phyloP scores from a whole-genome alignment of 2,888 invertebrate species.

The Shargacucullia verbasci region DNA sequence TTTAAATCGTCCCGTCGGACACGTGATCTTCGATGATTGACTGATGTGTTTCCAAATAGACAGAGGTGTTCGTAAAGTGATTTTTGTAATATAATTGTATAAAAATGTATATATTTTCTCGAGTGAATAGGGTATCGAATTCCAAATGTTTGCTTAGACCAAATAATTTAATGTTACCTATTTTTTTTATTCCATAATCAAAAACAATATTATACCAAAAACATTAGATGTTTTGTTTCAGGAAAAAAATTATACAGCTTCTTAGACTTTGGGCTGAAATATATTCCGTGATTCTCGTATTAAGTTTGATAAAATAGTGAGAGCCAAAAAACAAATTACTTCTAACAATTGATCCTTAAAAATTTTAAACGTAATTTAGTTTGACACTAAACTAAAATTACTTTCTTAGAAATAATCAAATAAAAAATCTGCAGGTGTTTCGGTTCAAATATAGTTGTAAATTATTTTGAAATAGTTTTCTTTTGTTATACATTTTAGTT shows the following conservation, averaged over 20 bases:
- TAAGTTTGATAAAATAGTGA: constrained; percentile 2
- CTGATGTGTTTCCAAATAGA: constrained; percentile 60
- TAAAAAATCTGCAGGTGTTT: constrained; percentile 1
- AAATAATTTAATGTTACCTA: constrained; percentile 37
- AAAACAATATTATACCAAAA: no score
- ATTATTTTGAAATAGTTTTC: constrained; percentile 28
- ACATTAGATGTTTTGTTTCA: neutral
- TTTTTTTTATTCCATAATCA: constrained; percentile 21
- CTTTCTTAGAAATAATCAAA: constrained; percentile 12
- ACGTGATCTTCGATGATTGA: constrained; percentile 56
- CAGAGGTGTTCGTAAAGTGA: constrained; percentile 58
- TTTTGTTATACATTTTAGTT: constrained; percentile 8
- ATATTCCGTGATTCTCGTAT: no score
- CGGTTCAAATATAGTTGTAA: constrained; percentile 6
- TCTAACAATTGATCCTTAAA: neutral
- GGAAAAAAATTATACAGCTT: constrained; percentile 2
- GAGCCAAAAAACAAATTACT: neutral
- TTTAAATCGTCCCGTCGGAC: constrained; percentile 69
- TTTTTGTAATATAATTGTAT: constrained; percentile 45
- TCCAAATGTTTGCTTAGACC: constrained; percentile 31
- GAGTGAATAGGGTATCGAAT: constrained; percentile 15
- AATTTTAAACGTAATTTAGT: constrained; percentile 21
- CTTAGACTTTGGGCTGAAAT: no score
- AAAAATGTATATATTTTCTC: constrained; percentile 40
- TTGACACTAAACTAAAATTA: constrained; percentile 28